phyloP scores from a whole-genome alignment of 2,797 vertebrate species.

The Taeniopygia guttata region DNA sequence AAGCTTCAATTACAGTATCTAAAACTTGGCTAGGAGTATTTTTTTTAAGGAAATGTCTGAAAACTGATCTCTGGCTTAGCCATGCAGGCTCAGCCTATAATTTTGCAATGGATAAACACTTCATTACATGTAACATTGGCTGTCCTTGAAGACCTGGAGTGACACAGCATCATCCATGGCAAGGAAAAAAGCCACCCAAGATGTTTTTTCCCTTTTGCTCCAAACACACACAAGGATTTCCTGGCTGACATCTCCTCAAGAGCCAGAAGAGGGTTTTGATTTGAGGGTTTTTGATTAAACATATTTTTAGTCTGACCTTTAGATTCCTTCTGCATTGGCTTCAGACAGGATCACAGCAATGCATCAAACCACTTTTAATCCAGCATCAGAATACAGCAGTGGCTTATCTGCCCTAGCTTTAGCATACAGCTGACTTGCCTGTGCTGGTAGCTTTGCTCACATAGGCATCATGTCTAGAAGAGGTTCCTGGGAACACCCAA shows the following conservation, averaged over 20 bases:
- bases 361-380: not conserved
- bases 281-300: not conserved
- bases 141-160: not conserved
- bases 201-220: not conserved
- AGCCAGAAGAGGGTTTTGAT: not conserved
- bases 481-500: not conserved
- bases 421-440: not conserved
- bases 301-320: not conserved
- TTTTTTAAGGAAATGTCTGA: not conserved
- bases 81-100: not conserved
- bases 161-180: not conserved
- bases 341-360: not conserved
- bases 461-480: not conserved
- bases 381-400: not conserved
- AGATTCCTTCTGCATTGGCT: not conserved
- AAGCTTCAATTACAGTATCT: not conserved
- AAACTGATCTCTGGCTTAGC: not conserved
- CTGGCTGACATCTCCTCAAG: not conserved
- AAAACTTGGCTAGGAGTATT: not conserved
- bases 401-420: not conserved
- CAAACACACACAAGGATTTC: not conserved
- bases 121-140: fast-evolving
- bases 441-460: not conserved
- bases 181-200: not conserved
- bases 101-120: not conserved